phyloP scores from a whole-genome alignment of 2,113 vertebrate species.

The Hyaena hyaena region DNA sequence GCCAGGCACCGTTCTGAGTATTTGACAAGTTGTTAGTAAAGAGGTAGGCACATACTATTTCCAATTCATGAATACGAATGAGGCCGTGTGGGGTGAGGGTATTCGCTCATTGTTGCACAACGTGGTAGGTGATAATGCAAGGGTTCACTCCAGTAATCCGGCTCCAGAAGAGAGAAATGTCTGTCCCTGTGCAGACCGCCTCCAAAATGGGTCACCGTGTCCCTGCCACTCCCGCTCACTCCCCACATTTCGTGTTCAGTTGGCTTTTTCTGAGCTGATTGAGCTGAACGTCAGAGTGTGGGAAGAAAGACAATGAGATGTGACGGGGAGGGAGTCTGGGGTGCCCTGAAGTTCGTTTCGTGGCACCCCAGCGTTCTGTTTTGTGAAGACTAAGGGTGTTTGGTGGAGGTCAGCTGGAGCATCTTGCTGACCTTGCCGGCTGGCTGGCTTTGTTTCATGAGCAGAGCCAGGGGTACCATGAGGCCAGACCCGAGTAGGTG shows the following conservation, averaged over 20 bases:
- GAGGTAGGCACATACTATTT: background rate
- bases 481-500: background rate
- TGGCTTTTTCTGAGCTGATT: background rate
- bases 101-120: rapidly evolving
- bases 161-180: background rate
- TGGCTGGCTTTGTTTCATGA: background rate
- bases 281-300: background rate
- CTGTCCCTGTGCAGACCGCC: background rate
- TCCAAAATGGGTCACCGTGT: background rate
- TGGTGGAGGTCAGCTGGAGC: background rate
- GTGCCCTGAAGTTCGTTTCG: background rate
- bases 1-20: background rate
- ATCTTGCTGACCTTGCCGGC: background rate
- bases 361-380: background rate
- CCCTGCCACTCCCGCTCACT: background rate
- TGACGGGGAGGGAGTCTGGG: background rate
- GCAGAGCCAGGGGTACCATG: background rate
- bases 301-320: background rate
- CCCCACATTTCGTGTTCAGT: background rate
- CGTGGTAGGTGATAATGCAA: rapidly evolving
- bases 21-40: background rate
- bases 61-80: background rate
- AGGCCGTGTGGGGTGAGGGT: background rate
- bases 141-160: background rate
- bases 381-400: background rate